Base-by-base conservation (phyloP, 2,888 invertebrate genomes). In the Leucophenga montana region DNA sequence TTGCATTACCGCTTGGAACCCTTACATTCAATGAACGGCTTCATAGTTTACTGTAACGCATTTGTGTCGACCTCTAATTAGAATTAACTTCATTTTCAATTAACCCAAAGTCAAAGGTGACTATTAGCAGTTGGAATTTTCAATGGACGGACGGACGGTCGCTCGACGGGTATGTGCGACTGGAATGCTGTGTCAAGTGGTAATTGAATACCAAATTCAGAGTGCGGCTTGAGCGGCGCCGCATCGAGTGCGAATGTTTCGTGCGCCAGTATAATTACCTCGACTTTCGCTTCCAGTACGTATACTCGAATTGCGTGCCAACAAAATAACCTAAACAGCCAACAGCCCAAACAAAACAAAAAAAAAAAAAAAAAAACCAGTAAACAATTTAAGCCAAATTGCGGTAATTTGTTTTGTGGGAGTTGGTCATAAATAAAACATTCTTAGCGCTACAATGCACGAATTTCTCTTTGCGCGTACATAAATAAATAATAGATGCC, bases 201-300 rank as follows among this genome's bases (percentile, higher is more conserved):
- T 22, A 64, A 64, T 64, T 64, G 48, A 64, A 64, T n/a, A 64
- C 48, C 48, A 48, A 13, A 13, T 46, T 46, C 2, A 13, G 46
- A 46, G 6, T 20, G 39, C 61, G 61, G 31, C 11, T 16, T 13
- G 31, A 27, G n/a, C 1, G n/a, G 46, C n/a, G 20, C 33, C 4
- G 50, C 66, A 31, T 33, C 65, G 44, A 4, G 46, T 33, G 54
- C 64, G 54, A 46, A 68, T 27, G 20, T 33, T 69, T 59, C 83
- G 80, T 81, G 85, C 72, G 68, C 65, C 73, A 46, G 64, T 68
- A 65, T 73, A 83, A 81, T 80, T 83, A 84, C 61, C 53, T 61
- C 16, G 66, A 59, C 22, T 65, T 61, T 31, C 33, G 33, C 62
- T 39, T 39, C 39, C 39, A 39, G 39, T 39, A 69, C 44, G 71